Percentiles rank a stretch among this genome's conserved stretches.
phyloP scores from a whole-genome alignment of 2,888 invertebrate genomes.

The Onthophagus sagittarius region DNA sequence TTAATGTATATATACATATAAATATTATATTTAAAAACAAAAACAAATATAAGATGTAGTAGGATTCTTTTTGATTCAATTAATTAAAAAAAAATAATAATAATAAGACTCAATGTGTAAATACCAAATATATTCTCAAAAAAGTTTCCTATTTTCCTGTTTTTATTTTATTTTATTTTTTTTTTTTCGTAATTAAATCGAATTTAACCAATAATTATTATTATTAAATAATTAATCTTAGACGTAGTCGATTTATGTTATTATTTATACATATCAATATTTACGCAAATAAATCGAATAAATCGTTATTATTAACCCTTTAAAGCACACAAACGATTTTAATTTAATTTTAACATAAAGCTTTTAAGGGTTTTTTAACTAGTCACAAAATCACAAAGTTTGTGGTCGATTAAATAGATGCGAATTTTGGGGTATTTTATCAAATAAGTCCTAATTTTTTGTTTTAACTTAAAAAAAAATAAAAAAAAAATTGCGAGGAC shows the following conservation, averaged over 20 bases:
- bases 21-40: not conserved
- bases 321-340: not conserved
- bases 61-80: not conserved
- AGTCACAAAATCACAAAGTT: not conserved
- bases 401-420: not conserved
- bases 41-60: not conserved
- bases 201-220: not conserved
- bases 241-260: not conserved
- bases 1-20: not conserved
- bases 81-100: not conserved
- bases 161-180: too few species aligned
- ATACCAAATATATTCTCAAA: not conserved
- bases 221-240: not conserved
- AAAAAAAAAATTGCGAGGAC: not conserved
- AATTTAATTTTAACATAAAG: not conserved
- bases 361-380: not conserved
- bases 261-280: conserved; percentile 8
- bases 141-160: conserved; percentile 8
- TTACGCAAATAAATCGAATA: not conserved
- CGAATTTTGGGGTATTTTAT: not conserved
- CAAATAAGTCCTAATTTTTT: not conserved
- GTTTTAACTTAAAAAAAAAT: not conserved
- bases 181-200: not conserved
- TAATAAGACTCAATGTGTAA: conserved; percentile 2
- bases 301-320: too few species aligned